Evolutionary conservation across 2,113 vertebrate species (phyloP), one percentile per base, ranked within the genome.

Genomic region (Ptychochromis oligacanthus): DNA sequence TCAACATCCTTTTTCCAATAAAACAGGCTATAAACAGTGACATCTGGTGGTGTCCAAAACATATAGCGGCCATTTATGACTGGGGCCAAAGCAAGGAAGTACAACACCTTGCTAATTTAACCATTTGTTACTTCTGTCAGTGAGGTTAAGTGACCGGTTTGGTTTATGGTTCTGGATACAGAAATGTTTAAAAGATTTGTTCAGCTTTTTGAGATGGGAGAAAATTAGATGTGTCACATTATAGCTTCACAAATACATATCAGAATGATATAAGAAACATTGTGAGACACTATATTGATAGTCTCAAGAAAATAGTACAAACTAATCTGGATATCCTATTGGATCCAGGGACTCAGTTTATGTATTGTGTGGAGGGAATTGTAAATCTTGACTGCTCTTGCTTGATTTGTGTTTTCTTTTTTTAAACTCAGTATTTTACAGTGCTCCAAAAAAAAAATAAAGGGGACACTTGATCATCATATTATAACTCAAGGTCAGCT

Each of bases 1-100:
- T n/a, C n/a, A n/a, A n/a, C n/a, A n/a, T n/a, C n/a, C n/a, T n/a
- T n/a, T 43, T 46, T 52, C 31, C 52, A 31, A 52, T n/a, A n/a
- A 31, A 31, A 31, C 4, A 4, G 46, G 46, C 0, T 72, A 5
- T 72, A 72, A 70, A 31, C 0, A 1, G 11, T 31, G 65, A 52
- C 65, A 72, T 52, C 65, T 72, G 52, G 43, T 72, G 43, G 40
- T 70, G 6, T 12, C 11, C 40, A 49, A 13, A 3, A 28, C 17
- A 0, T 13, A 70, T 28, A 2, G 22, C 22, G 46, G 38, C 22
- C 1, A 0, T 7, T 46, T 70, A 24, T 9, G 46, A 43, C 22
- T 0, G 20, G n/a, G n/a, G n/a, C n/a, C n/a, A n/a, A n/a, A n/a
- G 3, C 3, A 4, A 18, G 18, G 10, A 20, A 54, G 18, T 20